A percentile compares a stretch with the other conserved stretches of the same genome.
Evolutionary conservation across 2,888 invertebrate genomes (phyloP).

Genomic region (Lithodes maja): DNA sequence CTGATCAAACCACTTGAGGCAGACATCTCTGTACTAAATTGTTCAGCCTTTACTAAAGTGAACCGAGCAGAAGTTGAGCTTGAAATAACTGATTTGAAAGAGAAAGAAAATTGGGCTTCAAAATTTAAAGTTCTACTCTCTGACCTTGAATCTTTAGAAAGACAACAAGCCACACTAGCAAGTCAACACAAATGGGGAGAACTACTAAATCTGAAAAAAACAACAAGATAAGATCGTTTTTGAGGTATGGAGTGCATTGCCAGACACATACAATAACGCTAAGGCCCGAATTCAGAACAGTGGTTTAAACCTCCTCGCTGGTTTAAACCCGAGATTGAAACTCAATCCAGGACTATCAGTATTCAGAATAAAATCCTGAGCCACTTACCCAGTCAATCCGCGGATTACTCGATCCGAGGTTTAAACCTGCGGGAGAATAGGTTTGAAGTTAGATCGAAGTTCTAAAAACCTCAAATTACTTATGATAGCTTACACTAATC

Average conservation of each 20-base stretch:
- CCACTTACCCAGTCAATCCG: too few relatives aligned
- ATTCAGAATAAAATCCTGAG: too few relatives aligned
- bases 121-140: constrained; percentile 38
- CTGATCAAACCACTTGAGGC: constrained; percentile 31
- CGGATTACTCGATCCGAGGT: too few relatives aligned
- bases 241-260: constrained; percentile 44
- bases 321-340: too few relatives aligned
- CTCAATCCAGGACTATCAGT: too few relatives aligned
- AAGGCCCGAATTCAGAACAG: too few relatives aligned
- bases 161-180: constrained; percentile 25
- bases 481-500: too few relatives aligned
- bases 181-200: constrained; percentile 39
- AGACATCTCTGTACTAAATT: not conserved
- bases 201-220: constrained; percentile 43
- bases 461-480: too few relatives aligned
- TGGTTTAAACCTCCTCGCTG: too few relatives aligned
- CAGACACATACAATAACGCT: constrained; percentile 26
- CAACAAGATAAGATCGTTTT: constrained; percentile 33
- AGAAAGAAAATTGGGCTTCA: constrained; percentile 16
- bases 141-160: constrained; percentile 43
- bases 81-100: constrained; percentile 36
- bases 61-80: constrained; percentile 28
- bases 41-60: constrained; percentile 15
- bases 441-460: too few relatives aligned
- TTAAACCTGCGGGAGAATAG: too few relatives aligned